These are phyloP conservation scores for Eupeodes luniger DNA, from an alignment of 2,888 invertebrate genomes.

Conservation along the genomic window DNA sequence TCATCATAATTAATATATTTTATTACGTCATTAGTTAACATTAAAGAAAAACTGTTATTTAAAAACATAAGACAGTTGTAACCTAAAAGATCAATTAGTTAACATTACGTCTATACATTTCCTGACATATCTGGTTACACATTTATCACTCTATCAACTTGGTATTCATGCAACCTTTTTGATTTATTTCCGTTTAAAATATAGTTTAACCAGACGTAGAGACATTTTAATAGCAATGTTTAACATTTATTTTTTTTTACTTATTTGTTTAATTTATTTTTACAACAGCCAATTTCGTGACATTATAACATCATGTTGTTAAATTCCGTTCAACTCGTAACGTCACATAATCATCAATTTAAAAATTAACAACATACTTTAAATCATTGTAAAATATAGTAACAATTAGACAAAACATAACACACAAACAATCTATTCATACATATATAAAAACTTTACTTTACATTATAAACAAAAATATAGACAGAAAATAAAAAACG, in stretches of 20 bases:
- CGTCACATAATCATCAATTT: constrained; percentile 45
- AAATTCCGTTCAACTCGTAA: constrained; percentile 40
- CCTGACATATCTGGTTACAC: background rate
- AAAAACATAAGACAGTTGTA: background rate
- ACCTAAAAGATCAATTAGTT: background rate
- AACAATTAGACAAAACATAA: constrained; percentile 15
- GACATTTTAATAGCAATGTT: constrained; percentile 10
- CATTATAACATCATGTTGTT: constrained; percentile 45
- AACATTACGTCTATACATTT: background rate
- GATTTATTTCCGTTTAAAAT: background rate
- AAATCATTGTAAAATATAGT: background rate
- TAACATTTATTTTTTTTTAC: constrained; percentile 24
- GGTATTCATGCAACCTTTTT: constrained; percentile 8
- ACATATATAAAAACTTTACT: background rate
- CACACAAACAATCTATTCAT: background rate
- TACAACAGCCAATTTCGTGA: constrained; percentile 21
- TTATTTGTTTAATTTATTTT: background rate
- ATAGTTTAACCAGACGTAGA: background rate
- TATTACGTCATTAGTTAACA: background rate
- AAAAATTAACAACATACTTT: background rate
- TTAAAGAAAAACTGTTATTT: background rate
- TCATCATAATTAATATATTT: too few species aligned
- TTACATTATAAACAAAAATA: background rate
- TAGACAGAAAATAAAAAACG: background rate
- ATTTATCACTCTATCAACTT: background rate